Base-by-base conservation (phyloP, 2,888 invertebrate species). In the Terebella lapidaria region DNA sequence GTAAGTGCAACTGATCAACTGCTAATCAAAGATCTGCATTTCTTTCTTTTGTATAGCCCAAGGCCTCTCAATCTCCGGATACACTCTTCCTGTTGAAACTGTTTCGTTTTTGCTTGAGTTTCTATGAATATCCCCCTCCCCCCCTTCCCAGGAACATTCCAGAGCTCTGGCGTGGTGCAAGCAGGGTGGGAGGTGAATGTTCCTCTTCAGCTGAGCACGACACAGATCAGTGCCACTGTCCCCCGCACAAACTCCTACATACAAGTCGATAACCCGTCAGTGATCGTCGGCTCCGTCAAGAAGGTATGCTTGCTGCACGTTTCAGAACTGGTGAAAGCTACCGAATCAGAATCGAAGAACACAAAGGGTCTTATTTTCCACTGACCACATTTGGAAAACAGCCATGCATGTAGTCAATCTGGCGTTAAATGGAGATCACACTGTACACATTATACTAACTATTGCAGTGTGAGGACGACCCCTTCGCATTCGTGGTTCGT, bases 141-240 rank as follows among this genome's bases (percentile, higher is more conserved):
- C 42, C n/a, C n/a, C 42, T 15, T 22, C 22, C 26, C 25, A 67
- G 67, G 67, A n/a, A 61, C 60, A 1, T 67, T 80, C 57, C 82
- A 82, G 62, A 70, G 74, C 28, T 76, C 81, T 28, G 80, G 79
- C 29, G 81, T 82, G 15, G 79, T 82, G 42, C 74, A 78, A 54
- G 70, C 73, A 46, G 81, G 82, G 2, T 80, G 81, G 63, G 73
- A 78, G 57, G 70, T 83, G 46, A 83, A 83, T 69, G 74, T 69
- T 46, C 77, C 77, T 0, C 67, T 79, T 3, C 29, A 26, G 26
- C 30, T 58, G 2, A 15, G 46, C 29, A 1, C 72, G 74, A 54
- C 81, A 5, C 22, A 20, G 20, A n/a, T 49, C 49, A n/a, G 18
- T 10, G 49, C 10, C 49, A 5, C 10, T 5, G 49, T 49, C n/a